These are phyloP conservation scores for Cuculus canorus DNA, from an alignment of 2,797 vertebrate species.

Conservation along the genomic window DNA sequence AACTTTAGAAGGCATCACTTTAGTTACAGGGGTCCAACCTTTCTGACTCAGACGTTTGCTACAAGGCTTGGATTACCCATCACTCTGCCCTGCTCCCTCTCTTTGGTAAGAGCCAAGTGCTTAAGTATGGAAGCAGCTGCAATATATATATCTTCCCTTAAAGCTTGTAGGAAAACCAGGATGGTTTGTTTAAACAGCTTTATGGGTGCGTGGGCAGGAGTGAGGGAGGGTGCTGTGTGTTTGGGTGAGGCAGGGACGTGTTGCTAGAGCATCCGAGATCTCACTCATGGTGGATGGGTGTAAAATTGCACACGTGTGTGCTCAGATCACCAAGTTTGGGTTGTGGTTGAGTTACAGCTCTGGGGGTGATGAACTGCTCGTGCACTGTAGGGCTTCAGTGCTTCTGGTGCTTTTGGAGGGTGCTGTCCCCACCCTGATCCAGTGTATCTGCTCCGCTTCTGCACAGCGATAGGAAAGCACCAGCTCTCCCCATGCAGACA, in stretches of 20 bases:
- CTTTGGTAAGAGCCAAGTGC: not conserved
- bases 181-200: not conserved
- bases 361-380: not conserved
- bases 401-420: not conserved
- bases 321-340: rapidly evolving
- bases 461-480: not conserved
- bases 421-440: not conserved
- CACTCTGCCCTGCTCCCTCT: not conserved
- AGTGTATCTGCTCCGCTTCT: rapidly evolving
- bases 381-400: too few species aligned
- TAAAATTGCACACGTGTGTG: not conserved
- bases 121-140: not conserved
- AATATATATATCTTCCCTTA: not conserved
- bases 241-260: not conserved
- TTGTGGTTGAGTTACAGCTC: not conserved
- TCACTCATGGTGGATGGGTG: rapidly evolving
- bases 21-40: not conserved
- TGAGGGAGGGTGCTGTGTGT: not conserved
- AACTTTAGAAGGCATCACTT: not conserved
- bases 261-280: not conserved
- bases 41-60: not conserved
- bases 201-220: not conserved
- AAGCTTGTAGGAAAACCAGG: not conserved
- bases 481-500: not conserved
- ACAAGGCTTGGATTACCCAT: not conserved